Percentiles rank a stretch among this genome's conserved stretches.
phyloP scores from a whole-genome alignment of 2,113 vertebrate species.

The Chaetodon trifascialis region DNA sequence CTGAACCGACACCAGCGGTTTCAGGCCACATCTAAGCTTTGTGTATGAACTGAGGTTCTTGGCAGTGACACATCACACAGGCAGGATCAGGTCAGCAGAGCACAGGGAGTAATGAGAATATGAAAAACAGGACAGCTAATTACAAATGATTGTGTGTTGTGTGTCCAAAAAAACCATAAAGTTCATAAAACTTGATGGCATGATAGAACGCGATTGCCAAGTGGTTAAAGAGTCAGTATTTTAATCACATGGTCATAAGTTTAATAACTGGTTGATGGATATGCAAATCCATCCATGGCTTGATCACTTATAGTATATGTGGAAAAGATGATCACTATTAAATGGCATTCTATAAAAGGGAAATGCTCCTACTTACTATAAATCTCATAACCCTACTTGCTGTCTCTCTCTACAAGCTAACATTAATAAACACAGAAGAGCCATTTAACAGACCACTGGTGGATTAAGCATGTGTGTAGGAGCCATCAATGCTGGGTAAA shows the following conservation, averaged over 20 bases:
- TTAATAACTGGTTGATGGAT: neutral
- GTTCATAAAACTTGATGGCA: neutral
- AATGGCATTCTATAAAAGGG: slow-evolving; percentile 11
- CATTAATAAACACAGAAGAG: slow-evolving; percentile 34
- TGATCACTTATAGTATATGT: neutral
- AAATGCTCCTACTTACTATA: neutral
- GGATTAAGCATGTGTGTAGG: slow-evolving; percentile 41
- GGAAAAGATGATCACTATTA: neutral
- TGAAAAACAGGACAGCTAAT: neutral
- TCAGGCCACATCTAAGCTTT: slow-evolving; percentile 18
- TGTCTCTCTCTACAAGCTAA: neutral
- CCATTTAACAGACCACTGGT: slow-evolving; percentile 46
- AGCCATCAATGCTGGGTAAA: slow-evolving; percentile 24
- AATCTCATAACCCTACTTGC: neutral
- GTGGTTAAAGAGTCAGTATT: neutral
- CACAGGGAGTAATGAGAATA: neutral
- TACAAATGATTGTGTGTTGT: slow-evolving; percentile 4
- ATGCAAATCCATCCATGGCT: neutral
- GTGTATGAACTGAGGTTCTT: neutral
- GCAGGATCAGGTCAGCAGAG: neutral
- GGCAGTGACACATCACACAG: slow-evolving; percentile 22
- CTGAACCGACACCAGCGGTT: slow-evolving; percentile 9
- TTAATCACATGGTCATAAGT: neutral
- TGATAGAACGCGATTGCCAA: neutral
- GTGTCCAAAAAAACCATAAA: slow-evolving; percentile 3